Conservation (phyloP, 2,888 invertebrate genomes). For the Sepioteuthis lessoniana region DNA sequence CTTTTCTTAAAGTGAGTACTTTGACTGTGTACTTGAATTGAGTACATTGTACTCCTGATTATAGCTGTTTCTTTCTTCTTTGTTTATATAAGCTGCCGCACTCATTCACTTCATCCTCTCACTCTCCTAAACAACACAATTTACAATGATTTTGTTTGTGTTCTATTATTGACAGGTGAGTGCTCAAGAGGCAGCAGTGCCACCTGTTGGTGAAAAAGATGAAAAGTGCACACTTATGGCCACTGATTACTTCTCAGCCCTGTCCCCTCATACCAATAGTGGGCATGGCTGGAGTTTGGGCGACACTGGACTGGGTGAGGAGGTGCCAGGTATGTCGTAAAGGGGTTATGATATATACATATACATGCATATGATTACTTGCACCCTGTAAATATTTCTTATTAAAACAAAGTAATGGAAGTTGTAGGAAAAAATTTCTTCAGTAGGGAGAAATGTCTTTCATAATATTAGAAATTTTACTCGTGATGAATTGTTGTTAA, state of each 20-base stretch:
- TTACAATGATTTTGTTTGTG: slow-evolving; percentile 33
- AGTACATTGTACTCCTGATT: background rate
- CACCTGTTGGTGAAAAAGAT: slow-evolving; percentile 23
- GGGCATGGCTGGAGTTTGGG: background rate
- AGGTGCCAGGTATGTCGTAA: background rate
- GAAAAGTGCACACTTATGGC: background rate
- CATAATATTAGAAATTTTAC: no score
- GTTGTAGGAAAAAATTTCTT: no score
- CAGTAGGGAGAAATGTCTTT: no score
- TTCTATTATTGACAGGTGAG: slow-evolving; percentile 33
- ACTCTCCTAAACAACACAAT: background rate
- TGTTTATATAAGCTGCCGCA: background rate
- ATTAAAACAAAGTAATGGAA: no score
- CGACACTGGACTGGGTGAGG: slow-evolving; percentile 33
- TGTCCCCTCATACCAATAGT: slow-evolving; percentile 21
- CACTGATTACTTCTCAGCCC: background rate
- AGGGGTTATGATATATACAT: background rate
- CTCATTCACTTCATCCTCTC: background rate
- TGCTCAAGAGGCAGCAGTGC: slow-evolving; percentile 18
- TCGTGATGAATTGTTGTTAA: no score
- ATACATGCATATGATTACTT: background rate
- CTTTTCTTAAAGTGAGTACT: background rate
- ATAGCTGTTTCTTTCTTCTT: background rate
- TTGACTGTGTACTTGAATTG: background rate
- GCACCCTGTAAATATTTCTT: no score